phyloP scores from a whole-genome alignment of 2,888 invertebrate genomes.

The Gortyna flavago region DNA sequence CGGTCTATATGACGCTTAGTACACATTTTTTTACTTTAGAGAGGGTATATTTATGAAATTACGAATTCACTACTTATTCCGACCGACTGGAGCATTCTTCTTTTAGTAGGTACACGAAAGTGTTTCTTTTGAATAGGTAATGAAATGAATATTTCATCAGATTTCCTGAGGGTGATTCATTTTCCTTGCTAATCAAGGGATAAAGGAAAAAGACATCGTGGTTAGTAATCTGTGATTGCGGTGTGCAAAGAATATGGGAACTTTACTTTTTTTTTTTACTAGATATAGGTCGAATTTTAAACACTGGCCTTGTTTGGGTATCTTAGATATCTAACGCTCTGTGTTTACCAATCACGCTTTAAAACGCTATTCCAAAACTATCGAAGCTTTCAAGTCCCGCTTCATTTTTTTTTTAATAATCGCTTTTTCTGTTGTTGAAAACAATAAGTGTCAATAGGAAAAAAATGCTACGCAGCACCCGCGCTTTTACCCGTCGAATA shows the following conservation, averaged over 20 bases:
- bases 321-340: not conserved
- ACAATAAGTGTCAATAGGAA: conserved; percentile 23
- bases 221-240: not conserved
- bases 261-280: not conserved
- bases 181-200: conserved; percentile 32
- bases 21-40: not conserved
- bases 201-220: conserved; percentile 21
- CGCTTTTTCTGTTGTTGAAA: not conserved
- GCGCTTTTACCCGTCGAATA: conserved; percentile 11
- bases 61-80: conserved; percentile 2
- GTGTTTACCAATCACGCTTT: not conserved
- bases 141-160: conserved; percentile 51
- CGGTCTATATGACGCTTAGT: not conserved
- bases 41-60: not conserved
- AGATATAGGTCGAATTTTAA: not conserved
- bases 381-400: too few species aligned
- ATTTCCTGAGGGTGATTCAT: conserved; percentile 9
- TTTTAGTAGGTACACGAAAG: conserved; percentile 3
- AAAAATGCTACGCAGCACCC: conserved; percentile 16
- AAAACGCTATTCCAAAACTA: not conserved
- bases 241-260: not conserved
- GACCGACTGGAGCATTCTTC: conserved; percentile 10
- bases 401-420: not conserved
- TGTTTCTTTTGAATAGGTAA: conserved; percentile 34
- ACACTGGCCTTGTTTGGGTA: not conserved